phyloP scores from a whole-genome alignment of 2,888 invertebrate species.

The Zygaena filipendulae region DNA sequence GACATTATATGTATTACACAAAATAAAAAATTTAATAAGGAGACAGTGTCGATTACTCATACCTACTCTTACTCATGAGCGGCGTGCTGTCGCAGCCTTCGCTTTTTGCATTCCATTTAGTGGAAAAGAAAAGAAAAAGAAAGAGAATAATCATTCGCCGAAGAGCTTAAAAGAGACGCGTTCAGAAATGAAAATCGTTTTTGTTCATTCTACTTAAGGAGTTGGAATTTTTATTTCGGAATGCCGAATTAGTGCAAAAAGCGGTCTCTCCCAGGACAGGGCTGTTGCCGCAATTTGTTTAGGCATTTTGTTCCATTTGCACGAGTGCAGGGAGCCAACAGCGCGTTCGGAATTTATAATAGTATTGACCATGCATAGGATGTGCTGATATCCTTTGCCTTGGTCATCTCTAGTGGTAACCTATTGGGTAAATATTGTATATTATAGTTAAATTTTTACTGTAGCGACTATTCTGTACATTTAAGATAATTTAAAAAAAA shows the following conservation, averaged over 20 bases:
- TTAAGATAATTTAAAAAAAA: too few species aligned
- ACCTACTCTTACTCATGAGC: conserved; percentile 19
- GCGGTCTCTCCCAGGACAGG: conserved; percentile 40
- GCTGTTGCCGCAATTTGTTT: conserved; percentile 54
- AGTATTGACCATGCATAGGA: conserved; percentile 27
- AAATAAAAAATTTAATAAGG: too few species aligned
- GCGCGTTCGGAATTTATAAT: conserved; percentile 49
- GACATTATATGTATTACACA: too few species aligned
- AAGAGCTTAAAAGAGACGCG: conserved; percentile 25
- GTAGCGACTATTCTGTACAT: too few species aligned
- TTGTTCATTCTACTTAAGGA: conserved; percentile 46
- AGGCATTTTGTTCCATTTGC: conserved; percentile 62
- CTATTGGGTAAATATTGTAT: conserved; percentile 13
- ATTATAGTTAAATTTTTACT: too few species aligned
- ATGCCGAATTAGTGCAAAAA: conserved; percentile 70
- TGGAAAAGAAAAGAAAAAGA: too few species aligned
- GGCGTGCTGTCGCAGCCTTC: too few species aligned
- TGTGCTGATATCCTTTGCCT: conserved; percentile 25
- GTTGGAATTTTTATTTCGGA: conserved; percentile 67
- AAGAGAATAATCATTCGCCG: conserved; percentile 36
- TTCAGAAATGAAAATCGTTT: conserved; percentile 36
- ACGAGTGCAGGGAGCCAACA: conserved; percentile 22
- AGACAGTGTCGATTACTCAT: conserved; percentile 16
- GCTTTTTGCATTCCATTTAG: conserved; percentile 31
- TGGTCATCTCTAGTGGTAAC: too few species aligned